Evolutionary conservation across 1,140 invertebrate genomes (phyloP).

Genomic region (Drosophila mayri): DNA sequence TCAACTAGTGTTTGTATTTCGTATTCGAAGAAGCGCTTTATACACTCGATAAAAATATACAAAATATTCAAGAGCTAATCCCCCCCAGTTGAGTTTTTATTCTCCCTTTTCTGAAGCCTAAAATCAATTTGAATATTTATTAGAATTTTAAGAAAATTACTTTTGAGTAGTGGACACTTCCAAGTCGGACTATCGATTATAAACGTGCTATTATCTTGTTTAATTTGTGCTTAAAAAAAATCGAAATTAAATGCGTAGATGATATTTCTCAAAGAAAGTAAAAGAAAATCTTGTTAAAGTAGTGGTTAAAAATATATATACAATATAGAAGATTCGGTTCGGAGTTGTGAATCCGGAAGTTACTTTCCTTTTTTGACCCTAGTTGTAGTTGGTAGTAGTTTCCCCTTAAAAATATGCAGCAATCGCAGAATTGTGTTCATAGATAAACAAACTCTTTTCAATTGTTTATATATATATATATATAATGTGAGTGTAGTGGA

Average conservation of each 20-base stretch:
- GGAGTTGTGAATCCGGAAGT: slow-evolving; percentile 40
- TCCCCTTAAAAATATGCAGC: slow-evolving; percentile 39
- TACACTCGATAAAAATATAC: slow-evolving; percentile 29
- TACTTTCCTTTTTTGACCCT: slow-evolving; percentile 63
- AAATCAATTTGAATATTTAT: slow-evolving; percentile 22
- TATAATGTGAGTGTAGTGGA: slow-evolving; percentile 48
- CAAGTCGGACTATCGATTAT: slow-evolving; percentile 37
- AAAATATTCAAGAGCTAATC: slow-evolving; percentile 24
- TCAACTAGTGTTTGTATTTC: slow-evolving; percentile 39
- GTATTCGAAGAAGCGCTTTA: slow-evolving; percentile 56
- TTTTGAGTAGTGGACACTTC: slow-evolving; percentile 16
- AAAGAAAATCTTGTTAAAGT: slow-evolving; percentile 73
- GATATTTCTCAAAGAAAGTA: slow-evolving; percentile 76
- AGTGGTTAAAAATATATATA: slow-evolving; percentile 40
- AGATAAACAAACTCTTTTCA: slow-evolving; percentile 46
- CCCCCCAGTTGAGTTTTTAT: slow-evolving; percentile 14
- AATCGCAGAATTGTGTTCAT: slow-evolving; percentile 56
- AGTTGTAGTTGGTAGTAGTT: slow-evolving; percentile 62
- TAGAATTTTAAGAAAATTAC: not conserved
- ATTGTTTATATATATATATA: slow-evolving; percentile 40
- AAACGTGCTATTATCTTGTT: slow-evolving; percentile 31
- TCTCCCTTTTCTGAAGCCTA: slow-evolving; percentile 10
- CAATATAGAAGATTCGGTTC: slow-evolving; percentile 8
- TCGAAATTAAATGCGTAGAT: slow-evolving; percentile 44
- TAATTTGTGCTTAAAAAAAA: slow-evolving; percentile 36